These are phyloP conservation scores for Phrynocephalus guinanensis DNA, from an alignment of 2,797 vertebrate genomes.

Conservation along the genomic window DNA sequence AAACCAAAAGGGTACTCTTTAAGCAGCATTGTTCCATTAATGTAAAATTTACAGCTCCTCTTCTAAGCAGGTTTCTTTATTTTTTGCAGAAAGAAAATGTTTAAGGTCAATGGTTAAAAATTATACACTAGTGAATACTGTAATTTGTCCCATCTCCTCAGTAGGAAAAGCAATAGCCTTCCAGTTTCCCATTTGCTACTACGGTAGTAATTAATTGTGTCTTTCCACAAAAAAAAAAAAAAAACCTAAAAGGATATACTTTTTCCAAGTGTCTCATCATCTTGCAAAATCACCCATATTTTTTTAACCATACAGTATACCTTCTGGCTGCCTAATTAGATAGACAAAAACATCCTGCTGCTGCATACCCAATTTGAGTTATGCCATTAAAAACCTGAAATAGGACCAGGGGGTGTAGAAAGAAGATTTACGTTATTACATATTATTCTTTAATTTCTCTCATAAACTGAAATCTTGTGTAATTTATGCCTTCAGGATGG, in stretches of 20 bases:
- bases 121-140: neutral
- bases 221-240: neutral
- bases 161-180: neutral
- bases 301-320: neutral
- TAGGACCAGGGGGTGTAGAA: neutral
- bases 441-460: neutral
- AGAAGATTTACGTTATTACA: neutral
- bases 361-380: neutral
- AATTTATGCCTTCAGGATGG: too few relatives aligned
- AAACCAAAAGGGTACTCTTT: neutral
- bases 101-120: slow-evolving; percentile 4
- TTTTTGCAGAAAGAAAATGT: fast-evolving
- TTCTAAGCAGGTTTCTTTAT: neutral
- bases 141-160: neutral
- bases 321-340: neutral
- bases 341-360: neutral
- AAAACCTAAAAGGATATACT: neutral
- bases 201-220: slow-evolving; percentile 19
- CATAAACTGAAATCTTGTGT: too few relatives aligned
- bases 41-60: neutral
- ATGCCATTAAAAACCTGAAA: neutral
- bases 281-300: neutral
- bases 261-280: neutral
- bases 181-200: slow-evolving; percentile 21
- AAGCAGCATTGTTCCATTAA: neutral